Evolutionary conservation across 2,797 vertebrate species (phyloP).

Genomic region (Bradypodion ventrale): DNA sequence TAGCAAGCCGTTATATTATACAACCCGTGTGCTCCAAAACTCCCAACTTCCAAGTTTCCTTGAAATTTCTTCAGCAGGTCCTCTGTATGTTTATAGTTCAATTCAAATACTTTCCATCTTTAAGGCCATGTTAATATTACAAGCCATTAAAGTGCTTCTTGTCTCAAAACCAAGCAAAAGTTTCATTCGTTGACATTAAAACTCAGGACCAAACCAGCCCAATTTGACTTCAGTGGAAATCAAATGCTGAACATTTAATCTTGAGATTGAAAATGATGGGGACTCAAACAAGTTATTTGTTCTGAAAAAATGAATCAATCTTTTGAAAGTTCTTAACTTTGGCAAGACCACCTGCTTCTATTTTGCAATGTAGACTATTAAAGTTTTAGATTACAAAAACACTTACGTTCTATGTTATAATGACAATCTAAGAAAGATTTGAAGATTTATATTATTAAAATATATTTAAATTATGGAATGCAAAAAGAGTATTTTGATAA

Average conservation of each 20-base stretch:
- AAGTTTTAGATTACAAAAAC: not conserved
- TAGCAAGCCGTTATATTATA: not conserved
- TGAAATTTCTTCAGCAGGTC: constrained; percentile 29
- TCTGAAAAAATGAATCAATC: not conserved
- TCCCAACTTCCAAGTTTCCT: constrained; percentile 18
- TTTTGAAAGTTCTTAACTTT: not conserved
- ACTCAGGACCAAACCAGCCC: not conserved
- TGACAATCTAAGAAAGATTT: not conserved
- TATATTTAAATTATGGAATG: not conserved
- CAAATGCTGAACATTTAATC: not conserved
- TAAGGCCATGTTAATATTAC: not conserved
- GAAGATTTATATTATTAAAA: not conserved
- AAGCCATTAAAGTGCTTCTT: not conserved
- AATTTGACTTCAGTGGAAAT: not conserved
- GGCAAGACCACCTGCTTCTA: not conserved
- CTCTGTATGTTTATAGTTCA: not conserved
- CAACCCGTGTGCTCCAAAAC: not conserved
- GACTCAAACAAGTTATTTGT: not conserved
- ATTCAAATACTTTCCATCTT: not conserved
- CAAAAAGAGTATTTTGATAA: not conserved
- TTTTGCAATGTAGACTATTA: not conserved
- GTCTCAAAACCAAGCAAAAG: not conserved
- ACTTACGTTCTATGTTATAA: not conserved
- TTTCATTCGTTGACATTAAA: not conserved
- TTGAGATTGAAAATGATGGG: not conserved